Evolutionary conservation across 2,113 vertebrate species (phyloP).

Genomic region (Chinchilla lanigera): DNA sequence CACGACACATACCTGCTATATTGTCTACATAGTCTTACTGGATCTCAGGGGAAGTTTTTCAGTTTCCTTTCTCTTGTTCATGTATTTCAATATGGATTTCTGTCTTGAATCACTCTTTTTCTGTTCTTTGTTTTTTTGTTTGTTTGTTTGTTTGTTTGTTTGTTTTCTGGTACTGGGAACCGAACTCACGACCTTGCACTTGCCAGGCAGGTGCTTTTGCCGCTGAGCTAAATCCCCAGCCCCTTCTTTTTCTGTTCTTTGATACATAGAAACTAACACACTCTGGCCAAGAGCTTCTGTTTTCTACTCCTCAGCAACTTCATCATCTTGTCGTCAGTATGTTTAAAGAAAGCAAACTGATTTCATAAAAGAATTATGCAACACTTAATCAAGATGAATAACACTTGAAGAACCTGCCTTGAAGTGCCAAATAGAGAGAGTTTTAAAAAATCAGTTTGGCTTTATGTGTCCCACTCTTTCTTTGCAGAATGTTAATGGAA

Average conservation of each 20-base stretch:
- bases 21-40: not conserved
- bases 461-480: not conserved
- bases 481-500: not conserved
- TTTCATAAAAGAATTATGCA: not conserved
- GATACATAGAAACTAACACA: not conserved
- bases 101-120: not conserved
- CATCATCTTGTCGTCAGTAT: not conserved
- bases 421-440: not conserved
- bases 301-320: not conserved
- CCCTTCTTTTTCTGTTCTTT: not conserved
- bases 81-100: not conserved
- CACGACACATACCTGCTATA: not conserved
- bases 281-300: not conserved
- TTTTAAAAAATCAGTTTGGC: not conserved
- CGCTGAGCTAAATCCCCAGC: no score
- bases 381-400: not conserved
- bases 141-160: no score
- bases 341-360: not conserved
- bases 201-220: no score
- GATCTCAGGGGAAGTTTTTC: not conserved
- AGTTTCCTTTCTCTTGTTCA: not conserved
- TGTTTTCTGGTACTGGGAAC: no score
- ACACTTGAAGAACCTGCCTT: not conserved
- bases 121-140: not conserved
- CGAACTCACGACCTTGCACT: no score